Conservation (phyloP, 2,888 invertebrate genomes). For the Apamea crenata region DNA sequence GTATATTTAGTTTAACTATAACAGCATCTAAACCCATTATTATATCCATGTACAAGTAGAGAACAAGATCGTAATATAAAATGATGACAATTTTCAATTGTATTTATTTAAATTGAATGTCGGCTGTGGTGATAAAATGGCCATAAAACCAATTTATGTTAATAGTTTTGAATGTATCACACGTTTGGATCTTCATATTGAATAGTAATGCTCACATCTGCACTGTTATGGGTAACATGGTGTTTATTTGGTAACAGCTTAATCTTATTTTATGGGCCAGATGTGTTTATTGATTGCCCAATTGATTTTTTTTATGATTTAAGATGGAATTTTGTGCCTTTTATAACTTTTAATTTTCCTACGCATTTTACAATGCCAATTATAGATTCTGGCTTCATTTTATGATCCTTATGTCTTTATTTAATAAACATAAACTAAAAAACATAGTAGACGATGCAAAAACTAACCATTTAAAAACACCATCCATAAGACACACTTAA, state of each 20-base stretch:
- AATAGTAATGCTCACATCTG: constrained; percentile 56
- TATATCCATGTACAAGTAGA: constrained; percentile 25
- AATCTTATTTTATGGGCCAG: constrained; percentile 32
- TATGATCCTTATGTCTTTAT: background rate
- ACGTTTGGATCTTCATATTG: constrained; percentile 56
- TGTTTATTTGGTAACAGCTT: constrained; percentile 58
- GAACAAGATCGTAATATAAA: constrained; percentile 60
- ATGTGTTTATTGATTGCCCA: constrained; percentile 34
- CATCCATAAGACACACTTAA: constrained; percentile 32
- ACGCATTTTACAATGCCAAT: background rate
- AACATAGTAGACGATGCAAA: background rate
- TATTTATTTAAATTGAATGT: constrained; percentile 73
- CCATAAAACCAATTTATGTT: constrained; percentile 74
- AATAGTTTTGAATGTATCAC: constrained; percentile 66
- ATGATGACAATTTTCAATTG: constrained; percentile 67
- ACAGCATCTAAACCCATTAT: constrained; percentile 34
- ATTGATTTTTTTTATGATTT: constrained; percentile 3
- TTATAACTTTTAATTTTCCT: background rate
- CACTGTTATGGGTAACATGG: constrained; percentile 26
- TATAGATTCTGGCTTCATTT: background rate
- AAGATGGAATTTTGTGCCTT: background rate
- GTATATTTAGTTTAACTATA: constrained; percentile 9
- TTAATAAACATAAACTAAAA: background rate
- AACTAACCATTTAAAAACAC: constrained; percentile 15
- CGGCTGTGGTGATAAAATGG: constrained; percentile 68